Conservation (phyloP, 2,113 vertebrate genomes). For the Alaudala cheleensis region DNA sequence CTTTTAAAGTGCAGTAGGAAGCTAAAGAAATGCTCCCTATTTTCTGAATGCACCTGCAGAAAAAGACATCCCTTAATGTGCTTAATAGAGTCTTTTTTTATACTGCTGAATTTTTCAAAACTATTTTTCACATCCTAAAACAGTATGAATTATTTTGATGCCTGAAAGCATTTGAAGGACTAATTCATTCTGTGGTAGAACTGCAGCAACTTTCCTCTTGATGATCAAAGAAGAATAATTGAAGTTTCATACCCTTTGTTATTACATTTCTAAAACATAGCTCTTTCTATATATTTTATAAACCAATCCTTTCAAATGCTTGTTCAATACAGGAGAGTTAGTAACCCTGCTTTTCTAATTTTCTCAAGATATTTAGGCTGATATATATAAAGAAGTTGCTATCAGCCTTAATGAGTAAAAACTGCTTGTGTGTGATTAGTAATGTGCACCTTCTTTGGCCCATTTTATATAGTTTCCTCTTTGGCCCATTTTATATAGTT, state of each 20-base stretch:
- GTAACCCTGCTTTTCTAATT: background rate
- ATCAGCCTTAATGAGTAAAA: background rate
- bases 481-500: background rate
- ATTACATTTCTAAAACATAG: background rate
- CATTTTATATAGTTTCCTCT: background rate
- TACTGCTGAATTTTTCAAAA: background rate
- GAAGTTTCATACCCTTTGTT: background rate
- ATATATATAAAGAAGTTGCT: background rate
- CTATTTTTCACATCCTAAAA: background rate
- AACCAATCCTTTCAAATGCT: background rate
- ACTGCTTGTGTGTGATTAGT: background rate
- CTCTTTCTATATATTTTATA: background rate
- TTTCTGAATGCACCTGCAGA: background rate
- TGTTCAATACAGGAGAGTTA: background rate
- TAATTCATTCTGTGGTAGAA: background rate
- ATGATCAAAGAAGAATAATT: background rate
- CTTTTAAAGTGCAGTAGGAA: background rate
- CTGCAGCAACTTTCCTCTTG: background rate
- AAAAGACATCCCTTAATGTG: background rate
- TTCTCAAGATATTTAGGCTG: background rate
- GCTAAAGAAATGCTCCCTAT: background rate
- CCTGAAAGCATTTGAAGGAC: background rate
- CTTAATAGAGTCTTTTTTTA: background rate
- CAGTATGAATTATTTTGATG: background rate
- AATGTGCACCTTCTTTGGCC: background rate